Percentiles rank a stretch among this genome's conserved stretches.
phyloP scores from a whole-genome alignment of 2,797 vertebrate species.

The Synanceia verrucosa region DNA sequence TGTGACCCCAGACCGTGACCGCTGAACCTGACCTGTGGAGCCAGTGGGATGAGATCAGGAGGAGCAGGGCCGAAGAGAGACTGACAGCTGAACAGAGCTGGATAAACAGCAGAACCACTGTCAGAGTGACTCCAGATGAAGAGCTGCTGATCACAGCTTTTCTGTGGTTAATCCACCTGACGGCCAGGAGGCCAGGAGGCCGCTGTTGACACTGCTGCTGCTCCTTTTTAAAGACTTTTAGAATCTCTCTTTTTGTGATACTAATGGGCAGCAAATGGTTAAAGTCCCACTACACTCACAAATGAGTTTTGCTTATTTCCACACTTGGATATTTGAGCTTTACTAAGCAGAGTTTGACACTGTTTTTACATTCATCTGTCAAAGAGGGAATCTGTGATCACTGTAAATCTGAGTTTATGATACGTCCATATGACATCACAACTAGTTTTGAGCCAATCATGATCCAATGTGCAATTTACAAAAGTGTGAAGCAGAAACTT shows the following conservation, averaged over 20 bases:
- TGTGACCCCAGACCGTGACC: constrained; percentile 64
- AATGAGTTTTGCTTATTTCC: not conserved
- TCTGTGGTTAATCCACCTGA: constrained; percentile 46
- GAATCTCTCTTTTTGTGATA: not conserved
- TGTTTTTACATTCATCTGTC: not conserved
- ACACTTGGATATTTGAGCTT: not conserved
- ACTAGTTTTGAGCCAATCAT: too few species aligned
- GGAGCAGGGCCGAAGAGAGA: constrained; percentile 23
- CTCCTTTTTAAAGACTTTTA: constrained; percentile 18
- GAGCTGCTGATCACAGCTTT: constrained; percentile 16
- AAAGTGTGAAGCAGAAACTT: not conserved
- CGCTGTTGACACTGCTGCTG: constrained; percentile 19
- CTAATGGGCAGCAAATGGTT: not conserved
- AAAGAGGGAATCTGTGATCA: not conserved
- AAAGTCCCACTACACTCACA: too few species aligned
- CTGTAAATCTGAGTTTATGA: not conserved
- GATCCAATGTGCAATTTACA: not conserved
- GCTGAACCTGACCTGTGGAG: constrained; percentile 69
- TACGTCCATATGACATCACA: not conserved
- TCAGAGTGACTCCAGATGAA: constrained; percentile 57
- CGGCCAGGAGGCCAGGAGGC: too few species aligned
- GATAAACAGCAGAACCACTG: constrained; percentile 29
- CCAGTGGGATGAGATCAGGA: constrained; percentile 40
- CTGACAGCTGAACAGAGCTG: constrained; percentile 44
- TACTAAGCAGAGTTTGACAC: not conserved